Evolutionary conservation across 2,113 vertebrate genomes (phyloP).

Genomic region (Hucho hucho): DNA sequence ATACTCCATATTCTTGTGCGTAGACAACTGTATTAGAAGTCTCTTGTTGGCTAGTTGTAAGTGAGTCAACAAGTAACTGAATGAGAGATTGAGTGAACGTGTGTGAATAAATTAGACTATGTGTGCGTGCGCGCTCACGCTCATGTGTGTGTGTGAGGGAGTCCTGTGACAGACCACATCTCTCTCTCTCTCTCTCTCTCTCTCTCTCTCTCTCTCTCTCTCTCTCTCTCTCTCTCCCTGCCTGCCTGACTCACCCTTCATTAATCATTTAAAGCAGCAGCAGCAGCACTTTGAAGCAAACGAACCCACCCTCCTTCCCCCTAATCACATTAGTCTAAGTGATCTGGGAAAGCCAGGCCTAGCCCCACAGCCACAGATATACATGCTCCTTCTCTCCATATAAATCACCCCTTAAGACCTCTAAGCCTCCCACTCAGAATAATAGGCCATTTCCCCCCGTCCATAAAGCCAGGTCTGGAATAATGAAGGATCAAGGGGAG

Average conservation of each 20-base stretch:
- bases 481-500: slow-evolving; percentile 65
- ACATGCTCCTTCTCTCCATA: slow-evolving; percentile 57
- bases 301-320: slow-evolving; percentile 37
- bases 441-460: slow-evolving; percentile 59
- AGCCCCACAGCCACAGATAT: slow-evolving; percentile 31
- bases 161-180: slow-evolving; percentile 42
- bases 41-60: neutral
- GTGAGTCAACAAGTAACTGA: neutral
- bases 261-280: slow-evolving; percentile 62
- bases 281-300: slow-evolving; percentile 58
- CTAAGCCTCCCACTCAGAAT: slow-evolving; percentile 66
- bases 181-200: too few species aligned
- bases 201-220: neutral
- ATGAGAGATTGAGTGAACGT: slow-evolving; percentile 13
- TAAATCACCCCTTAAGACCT: slow-evolving; percentile 68
- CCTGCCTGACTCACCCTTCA: slow-evolving; percentile 20
- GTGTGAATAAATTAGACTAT: slow-evolving; percentile 6
- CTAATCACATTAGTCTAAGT: slow-evolving; percentile 76
- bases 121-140: slow-evolving; percentile 9
- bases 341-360: slow-evolving; percentile 70
- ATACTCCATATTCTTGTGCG: neutral
- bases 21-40: neutral
- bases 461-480: slow-evolving; percentile 57
- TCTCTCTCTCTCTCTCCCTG: slow-evolving; percentile 13
- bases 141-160: slow-evolving; percentile 36